phyloP scores from a whole-genome alignment of 2,888 invertebrate genomes.

The Trissolcus japonicus region DNA sequence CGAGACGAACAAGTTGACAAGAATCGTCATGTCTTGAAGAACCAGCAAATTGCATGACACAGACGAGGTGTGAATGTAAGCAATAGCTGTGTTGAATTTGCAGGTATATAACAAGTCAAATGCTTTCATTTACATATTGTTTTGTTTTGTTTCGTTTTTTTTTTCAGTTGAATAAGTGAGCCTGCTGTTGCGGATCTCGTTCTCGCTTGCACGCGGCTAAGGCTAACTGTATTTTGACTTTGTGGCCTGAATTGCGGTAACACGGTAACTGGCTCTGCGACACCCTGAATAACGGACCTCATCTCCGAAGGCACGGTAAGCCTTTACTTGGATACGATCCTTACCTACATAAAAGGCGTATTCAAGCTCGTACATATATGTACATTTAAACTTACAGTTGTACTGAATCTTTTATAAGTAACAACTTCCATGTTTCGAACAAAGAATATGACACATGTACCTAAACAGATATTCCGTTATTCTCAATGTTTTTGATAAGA shows the following conservation, averaged over 20 bases:
- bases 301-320: conserved; percentile 67
- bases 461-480: conserved; percentile 45
- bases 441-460: conserved; percentile 50
- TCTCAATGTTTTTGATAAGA: conserved; percentile 20
- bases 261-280: conserved; percentile 76
- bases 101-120: conserved; percentile 36
- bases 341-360: conserved; percentile 67
- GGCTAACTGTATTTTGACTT: conserved; percentile 77
- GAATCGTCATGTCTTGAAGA: no score
- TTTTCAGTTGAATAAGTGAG: conserved; percentile 53
- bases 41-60: background rate
- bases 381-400: conserved; percentile 52
- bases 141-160: background rate
- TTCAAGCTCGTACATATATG: conserved; percentile 51
- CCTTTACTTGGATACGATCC: conserved; percentile 60
- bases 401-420: conserved; percentile 33
- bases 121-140: background rate
- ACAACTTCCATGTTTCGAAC: conserved; percentile 38
- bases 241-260: conserved; percentile 77
- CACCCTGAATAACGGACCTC: conserved; percentile 74
- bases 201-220: conserved; percentile 66
- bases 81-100: conserved; percentile 21
- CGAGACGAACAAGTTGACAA: no score
- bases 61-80: background rate
- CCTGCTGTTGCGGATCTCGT: conserved; percentile 55